Evolutionary conservation across 2,888 invertebrate genomes (phyloP), one percentile per base, ranked within the genome.

Genomic region (Hyposoter dolosus): DNA sequence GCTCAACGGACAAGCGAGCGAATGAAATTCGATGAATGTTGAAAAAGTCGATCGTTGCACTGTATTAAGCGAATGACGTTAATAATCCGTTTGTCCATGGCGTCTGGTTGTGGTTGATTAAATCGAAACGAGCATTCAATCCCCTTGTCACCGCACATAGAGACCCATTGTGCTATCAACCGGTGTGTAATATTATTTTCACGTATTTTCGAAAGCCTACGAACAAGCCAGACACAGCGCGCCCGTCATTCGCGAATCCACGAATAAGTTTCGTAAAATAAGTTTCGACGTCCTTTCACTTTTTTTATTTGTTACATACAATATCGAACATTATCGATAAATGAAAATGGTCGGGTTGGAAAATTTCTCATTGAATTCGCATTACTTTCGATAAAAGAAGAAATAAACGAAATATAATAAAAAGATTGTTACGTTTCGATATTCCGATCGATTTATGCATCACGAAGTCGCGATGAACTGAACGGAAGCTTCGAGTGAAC

Each of bases 61-160:
- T 19, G 40, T n/a, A 23, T 10, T n/a, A n/a, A 17, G 50, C 32
- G 17, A n/a, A 32, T 28, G 32, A 53, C 43, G 79, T 53, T 71
- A 60, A 60, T 71, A 60, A 60, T 79, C 60, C 69, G 79, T 45
- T 79, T 71, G 79, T 79, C 15, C 60, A 15, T 69, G 9, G 40
- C 45, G 79, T 78, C 69, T 56, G 69, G 50, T 77, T 43, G 69
- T 60, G 60, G 69, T 60, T 76, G 63, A 76, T 76, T 76, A 66
- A 45, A 66, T 65, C 65, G 28, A 65, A 72, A 65, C 63, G 63
- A 80, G 47, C 60, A 75, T 60, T 75, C 32, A n/a, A 56, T 43
- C 56, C 60, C 60, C 74, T 68, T 43, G 68, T 68, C 68, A 43
- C 40, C 47, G 50, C 17, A 47, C 32, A 50, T 5, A 28, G 43